Conservation (phyloP, 2,797 vertebrate species). For the Anguilla megastoma region DNA sequence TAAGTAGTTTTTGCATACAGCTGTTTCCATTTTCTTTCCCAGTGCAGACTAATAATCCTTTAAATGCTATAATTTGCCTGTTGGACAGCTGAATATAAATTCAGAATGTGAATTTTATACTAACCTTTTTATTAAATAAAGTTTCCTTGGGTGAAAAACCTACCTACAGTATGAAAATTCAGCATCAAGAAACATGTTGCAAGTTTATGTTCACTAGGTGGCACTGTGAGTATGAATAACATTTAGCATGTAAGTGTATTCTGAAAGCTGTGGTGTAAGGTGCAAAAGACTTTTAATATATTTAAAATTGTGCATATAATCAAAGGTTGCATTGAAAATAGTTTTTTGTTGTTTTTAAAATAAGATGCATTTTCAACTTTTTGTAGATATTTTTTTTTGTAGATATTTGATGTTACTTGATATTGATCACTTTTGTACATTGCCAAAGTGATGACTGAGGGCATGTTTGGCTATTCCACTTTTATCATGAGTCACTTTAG, state of each 20-base stretch:
- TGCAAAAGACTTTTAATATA: too few relatives aligned
- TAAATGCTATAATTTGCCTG: not conserved
- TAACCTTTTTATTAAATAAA: not conserved
- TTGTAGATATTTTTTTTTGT: not conserved
- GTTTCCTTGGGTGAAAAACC: not conserved
- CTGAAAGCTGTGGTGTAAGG: not conserved
- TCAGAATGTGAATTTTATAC: not conserved
- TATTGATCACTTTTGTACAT: not conserved
- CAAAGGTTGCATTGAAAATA: too few relatives aligned
- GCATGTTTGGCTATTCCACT: not conserved
- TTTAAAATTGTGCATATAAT: too few relatives aligned
- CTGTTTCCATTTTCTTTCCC: not conserved
- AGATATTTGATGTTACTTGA: not conserved
- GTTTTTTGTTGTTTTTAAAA: too few relatives aligned
- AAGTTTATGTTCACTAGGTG: slow-evolving; percentile 4
- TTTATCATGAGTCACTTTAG: not conserved
- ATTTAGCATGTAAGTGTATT: too few relatives aligned
- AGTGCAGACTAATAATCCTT: not conserved
- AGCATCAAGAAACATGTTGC: not conserved
- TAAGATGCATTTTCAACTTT: too few relatives aligned
- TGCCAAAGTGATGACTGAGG: not conserved
- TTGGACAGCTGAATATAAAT: not conserved
- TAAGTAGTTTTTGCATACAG: not conserved
- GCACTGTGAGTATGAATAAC: not conserved
- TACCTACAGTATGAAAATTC: not conserved